A percentile compares a stretch with the other conserved stretches of the same genome.
These are phyloP conservation scores for Empidonax traillii DNA, from an alignment of 2,113 vertebrate genomes.

Conservation along the genomic window DNA sequence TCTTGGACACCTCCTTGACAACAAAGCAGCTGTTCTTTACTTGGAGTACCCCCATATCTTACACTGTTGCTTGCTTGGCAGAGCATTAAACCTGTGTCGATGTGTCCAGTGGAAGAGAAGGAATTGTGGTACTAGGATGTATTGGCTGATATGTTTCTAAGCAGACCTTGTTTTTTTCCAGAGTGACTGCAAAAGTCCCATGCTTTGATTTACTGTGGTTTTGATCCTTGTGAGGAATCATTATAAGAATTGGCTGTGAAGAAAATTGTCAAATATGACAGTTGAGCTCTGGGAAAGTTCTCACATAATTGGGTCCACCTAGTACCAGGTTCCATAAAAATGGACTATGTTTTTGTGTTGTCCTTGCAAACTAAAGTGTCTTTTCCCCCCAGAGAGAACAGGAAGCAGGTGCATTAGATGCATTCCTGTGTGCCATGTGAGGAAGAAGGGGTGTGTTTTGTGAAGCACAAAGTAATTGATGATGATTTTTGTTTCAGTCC, in stretches of 20 bases:
- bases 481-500: background rate
- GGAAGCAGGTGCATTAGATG: background rate
- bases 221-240: background rate
- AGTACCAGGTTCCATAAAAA: background rate
- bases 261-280: background rate
- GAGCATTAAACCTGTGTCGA: rapidly evolving
- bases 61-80: background rate
- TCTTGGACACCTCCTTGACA: background rate
- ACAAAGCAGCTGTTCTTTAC: background rate
- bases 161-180: background rate
- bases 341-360: background rate
- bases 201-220: background rate
- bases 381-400: rapidly evolving
- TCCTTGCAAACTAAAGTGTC: background rate
- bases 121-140: background rate
- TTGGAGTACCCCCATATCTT: background rate
- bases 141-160: background rate
- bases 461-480: background rate
- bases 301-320: background rate
- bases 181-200: background rate
- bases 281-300: background rate
- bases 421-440: rapidly evolving
- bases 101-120: background rate
- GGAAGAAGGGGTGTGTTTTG: background rate
- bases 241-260: background rate